A percentile compares a stretch with the other conserved stretches of the same genome.
Conservation (phyloP, 2,797 vertebrate genomes). For the Molossus alvarezi region DNA sequence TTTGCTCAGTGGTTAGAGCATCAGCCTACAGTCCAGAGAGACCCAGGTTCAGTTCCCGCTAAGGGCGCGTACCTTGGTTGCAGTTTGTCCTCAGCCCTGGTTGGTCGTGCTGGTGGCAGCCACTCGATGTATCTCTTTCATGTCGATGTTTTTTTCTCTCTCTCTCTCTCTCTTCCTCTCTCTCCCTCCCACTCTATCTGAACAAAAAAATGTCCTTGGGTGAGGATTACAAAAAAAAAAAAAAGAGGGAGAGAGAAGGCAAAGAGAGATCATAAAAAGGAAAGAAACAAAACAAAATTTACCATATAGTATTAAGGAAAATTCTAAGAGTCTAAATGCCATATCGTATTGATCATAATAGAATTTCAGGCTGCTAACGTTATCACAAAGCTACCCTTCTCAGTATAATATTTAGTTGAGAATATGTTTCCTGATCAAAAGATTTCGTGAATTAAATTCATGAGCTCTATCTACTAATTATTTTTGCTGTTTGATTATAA, state of each 20-base stretch:
- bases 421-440: slow-evolving; percentile 55
- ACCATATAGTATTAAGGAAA: background rate
- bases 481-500: slow-evolving; percentile 61
- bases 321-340: slow-evolving; percentile 21
- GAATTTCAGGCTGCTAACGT: slow-evolving; percentile 40
- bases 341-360: background rate
- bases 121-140: too few species aligned
- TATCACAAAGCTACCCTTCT: background rate
- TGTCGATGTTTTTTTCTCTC: too few species aligned
- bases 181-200: too few species aligned
- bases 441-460: slow-evolving; percentile 48
- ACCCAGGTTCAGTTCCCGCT: too few species aligned
- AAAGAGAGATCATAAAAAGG: too few species aligned
- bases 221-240: background rate
- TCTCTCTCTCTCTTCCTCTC: too few species aligned
- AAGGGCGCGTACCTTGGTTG: too few species aligned
- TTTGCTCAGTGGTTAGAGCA: too few species aligned
- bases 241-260: background rate
- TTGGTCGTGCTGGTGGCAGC: too few species aligned
- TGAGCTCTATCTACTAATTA: slow-evolving; percentile 53
- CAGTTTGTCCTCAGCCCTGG: too few species aligned
- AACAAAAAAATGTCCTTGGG: too few species aligned
- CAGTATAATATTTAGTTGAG: slow-evolving; percentile 16
- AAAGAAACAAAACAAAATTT: background rate
- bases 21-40: too few species aligned